Conservation (phyloP, 2,888 invertebrate species). For the Zaprionus obscuricornis region DNA sequence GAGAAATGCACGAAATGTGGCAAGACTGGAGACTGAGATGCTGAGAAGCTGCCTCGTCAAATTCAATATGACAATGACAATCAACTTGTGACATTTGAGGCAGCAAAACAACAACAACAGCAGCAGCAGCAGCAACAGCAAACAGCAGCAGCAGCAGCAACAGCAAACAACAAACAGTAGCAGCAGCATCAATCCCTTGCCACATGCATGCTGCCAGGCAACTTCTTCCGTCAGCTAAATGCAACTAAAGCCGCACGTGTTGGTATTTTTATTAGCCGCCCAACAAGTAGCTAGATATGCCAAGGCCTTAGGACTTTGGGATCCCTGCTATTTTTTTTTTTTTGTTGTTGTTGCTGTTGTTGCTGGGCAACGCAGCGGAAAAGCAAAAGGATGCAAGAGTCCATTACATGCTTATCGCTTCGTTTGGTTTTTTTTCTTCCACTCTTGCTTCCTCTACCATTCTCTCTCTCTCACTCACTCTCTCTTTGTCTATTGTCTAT, state of each 20-base stretch:
- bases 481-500: neutral
- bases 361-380: no score
- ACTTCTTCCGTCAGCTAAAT: no score
- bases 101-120: constrained; percentile 11
- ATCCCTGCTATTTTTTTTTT: neutral
- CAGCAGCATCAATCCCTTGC: neutral
- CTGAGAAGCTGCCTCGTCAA: constrained; percentile 57
- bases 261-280: constrained; percentile 67
- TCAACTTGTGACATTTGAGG: constrained; percentile 68
- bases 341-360: constrained; percentile 11
- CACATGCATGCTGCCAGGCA: neutral
- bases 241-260: constrained; percentile 28
- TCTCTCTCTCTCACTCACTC: no score
- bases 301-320: neutral
- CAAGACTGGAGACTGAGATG: constrained; percentile 11
- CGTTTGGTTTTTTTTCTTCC: constrained; percentile 39
- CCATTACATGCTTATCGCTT: constrained; percentile 39
- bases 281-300: neutral
- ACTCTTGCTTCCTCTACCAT: no score
- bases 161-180: neutral
- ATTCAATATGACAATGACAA: constrained; percentile 75
- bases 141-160: neutral
- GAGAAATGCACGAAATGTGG: constrained; percentile 7
- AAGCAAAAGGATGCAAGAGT: constrained; percentile 1
- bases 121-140: no score